Base-by-base conservation (phyloP, 2,797 vertebrate species). In the Lagodon rhomboides region DNA sequence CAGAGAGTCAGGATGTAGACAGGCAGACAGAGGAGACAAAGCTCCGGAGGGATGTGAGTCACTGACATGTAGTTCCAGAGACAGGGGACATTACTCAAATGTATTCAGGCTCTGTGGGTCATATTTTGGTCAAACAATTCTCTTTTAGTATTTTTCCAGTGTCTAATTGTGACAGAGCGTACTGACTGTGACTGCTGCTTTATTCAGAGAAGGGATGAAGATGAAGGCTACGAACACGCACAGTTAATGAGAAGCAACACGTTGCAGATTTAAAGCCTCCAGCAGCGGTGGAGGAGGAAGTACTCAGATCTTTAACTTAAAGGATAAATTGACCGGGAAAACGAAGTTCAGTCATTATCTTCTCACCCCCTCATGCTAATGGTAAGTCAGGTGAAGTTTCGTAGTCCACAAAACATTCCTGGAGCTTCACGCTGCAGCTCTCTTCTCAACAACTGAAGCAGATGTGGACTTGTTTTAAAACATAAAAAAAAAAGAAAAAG, bases 31-130 rank as follows among this genome's bases (percentile, higher is more conserved):
- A 62, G 51, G 34, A 46, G 44, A 71, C 7, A 34, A 56, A 71
- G 47, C 54, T 73, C 73, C 73, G 12, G 56, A 68, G 78, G 69
- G 76, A 69, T 55, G 20, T 66, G 76, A 82, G 65, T 85, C 60
- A 83, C 76, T 67, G 66, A 64, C 75, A 27, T 50, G 43, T 54
- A 27, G 58, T 51, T 47, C 46, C 59, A 58, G 30, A 80, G 49
- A 81, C 47, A 54, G 47, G 16, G 17, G 13, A 49, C 16, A 16
- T 63, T 68, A 72, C 73, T 79, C 76, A 80, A 73, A 62, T 77
- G 62, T 65, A 70, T 67, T 64, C 51, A 63, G 82, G 76, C 72
- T 71, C 54, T 62, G 49, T 58, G 38, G 41, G 50, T 85, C 76
- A 78, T 23, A 60, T 77, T 68, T 71, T 20, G 60, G 50, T 71